Base-by-base conservation (phyloP, 2,888 invertebrate genomes). In the Cyaniris semiargus region DNA sequence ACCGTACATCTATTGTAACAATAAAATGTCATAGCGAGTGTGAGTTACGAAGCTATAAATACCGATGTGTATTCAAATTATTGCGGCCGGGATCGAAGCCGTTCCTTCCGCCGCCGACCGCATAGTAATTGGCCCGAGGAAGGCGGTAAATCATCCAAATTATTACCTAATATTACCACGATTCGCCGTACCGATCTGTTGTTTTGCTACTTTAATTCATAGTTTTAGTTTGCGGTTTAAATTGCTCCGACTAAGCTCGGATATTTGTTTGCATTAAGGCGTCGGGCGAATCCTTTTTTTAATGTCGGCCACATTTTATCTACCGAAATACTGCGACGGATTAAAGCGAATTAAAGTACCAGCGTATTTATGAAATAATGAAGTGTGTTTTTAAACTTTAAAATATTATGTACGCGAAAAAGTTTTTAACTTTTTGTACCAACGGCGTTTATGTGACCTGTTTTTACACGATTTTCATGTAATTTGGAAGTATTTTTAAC, bases 71-170 rank as follows among this genome's bases (percentile, higher is more conserved):
- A 92, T 92, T 91, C 91, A 92, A 93, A 93, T 92, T 89, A 92
- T 91, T 89, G 91, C 88, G 90, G 91, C 87, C 74, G 84, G 90
- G 91, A 91, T 92, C 91, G 91, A 91, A 89, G 90, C 87, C 83
- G 89, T 87, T 93, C 93, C 93, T 93, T 92, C 92, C 92, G 89
- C 84, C 83, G 86, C 85, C 89, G 86, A 86, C 89, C 91, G 91
- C 89, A 91, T 88, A 90, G 92, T 92, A 94, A 94, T 93, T 90
- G 91, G 89, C 86, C 85, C 84, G 88, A 88, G 89, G 89, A 89
- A 88, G 86, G 84, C 86, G 85, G 86, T 94, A 93, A 93, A 94
- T 93, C 93, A 93, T 90, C 89, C 85, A 91, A 93, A 93, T 93
- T 92, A 92, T 91, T 93, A 87, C 91, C 90, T 91, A 89, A 90